Conservation (phyloP, 2,888 invertebrate species). For the Vanessa cardui region DNA sequence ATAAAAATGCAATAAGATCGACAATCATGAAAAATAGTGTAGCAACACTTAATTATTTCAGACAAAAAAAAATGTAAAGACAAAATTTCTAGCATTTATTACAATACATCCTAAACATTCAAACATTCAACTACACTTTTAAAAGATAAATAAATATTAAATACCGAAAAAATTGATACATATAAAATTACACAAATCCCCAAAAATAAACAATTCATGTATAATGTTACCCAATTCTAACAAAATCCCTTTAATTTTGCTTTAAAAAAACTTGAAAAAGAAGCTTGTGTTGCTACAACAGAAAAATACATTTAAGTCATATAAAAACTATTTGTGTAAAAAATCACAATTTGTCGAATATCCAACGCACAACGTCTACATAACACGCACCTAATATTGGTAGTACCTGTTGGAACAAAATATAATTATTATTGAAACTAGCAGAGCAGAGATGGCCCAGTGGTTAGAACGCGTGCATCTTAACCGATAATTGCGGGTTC, state of each 20-base stretch:
- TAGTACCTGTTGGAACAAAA: not conserved
- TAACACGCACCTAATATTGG: not conserved
- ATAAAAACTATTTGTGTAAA: constrained; percentile 2
- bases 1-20: not conserved
- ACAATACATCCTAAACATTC: no score
- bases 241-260: no score
- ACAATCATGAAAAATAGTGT: not conserved
- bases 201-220: not conserved
- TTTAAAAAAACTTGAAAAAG: not conserved
- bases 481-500: no score
- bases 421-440: not conserved
- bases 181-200: not conserved
- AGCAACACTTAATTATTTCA: not conserved
- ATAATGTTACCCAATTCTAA: no score
- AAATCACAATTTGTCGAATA: constrained; percentile 4
- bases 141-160: no score
- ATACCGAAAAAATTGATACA: not conserved
- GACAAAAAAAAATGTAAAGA: no score
- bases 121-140: no score
- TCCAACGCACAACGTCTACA: not conserved
- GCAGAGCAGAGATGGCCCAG: no score
- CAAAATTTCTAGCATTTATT: no score
- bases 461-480: no score
- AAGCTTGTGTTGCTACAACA: not conserved
- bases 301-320: not conserved